phyloP scores from a whole-genome alignment of 2,888 invertebrate species.

The Boloria euphrosyne region DNA sequence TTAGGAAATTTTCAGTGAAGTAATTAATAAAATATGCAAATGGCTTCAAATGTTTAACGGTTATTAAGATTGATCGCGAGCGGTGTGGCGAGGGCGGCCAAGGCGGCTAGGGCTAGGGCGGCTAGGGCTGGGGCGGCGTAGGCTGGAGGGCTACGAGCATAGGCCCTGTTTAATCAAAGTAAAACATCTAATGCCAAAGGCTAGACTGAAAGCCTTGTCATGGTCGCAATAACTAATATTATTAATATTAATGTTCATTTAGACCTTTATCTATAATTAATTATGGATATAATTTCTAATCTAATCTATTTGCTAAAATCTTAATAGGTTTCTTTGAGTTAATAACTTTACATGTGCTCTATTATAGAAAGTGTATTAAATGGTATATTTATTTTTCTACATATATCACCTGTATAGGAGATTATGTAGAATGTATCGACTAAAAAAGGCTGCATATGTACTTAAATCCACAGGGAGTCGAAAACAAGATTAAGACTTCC shows the following conservation, averaged over 20 bases:
- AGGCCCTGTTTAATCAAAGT: background rate
- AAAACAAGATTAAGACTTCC: too few species aligned
- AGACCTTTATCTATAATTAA: background rate
- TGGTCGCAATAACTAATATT: background rate
- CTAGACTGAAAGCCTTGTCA: background rate
- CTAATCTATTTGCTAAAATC: too few species aligned
- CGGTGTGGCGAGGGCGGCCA: background rate
- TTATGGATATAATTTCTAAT: background rate
- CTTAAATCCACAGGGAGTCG: too few species aligned
- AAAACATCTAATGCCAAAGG: background rate
- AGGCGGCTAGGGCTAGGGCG: background rate
- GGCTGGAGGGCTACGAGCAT: background rate
- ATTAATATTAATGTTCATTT: background rate
- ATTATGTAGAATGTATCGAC: too few species aligned
- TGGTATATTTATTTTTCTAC: too few species aligned
- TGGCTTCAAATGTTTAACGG: slow-evolving; percentile 11
- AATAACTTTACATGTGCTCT: too few species aligned
- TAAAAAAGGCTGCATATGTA: too few species aligned
- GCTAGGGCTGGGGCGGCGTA: background rate
- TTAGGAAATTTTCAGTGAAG: slow-evolving; percentile 6
- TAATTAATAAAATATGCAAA: slow-evolving; percentile 19
- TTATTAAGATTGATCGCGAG: slow-evolving; percentile 16
- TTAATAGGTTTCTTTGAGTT: too few species aligned
- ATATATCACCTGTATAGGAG: too few species aligned
- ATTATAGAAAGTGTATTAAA: too few species aligned